Conservation (phyloP, 2,888 invertebrate genomes). For the Coenonympha arcania region DNA sequence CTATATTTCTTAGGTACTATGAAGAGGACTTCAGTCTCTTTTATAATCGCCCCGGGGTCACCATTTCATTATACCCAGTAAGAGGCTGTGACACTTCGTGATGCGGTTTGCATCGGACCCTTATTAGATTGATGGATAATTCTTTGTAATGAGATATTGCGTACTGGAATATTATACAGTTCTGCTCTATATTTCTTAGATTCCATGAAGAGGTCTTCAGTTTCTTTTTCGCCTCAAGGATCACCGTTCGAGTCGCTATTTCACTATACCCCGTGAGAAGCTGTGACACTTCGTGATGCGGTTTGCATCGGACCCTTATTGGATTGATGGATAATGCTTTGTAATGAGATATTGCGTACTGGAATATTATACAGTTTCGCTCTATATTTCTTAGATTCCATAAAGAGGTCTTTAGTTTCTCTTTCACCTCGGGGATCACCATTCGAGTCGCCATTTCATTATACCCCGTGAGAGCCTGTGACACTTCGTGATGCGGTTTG, state of each 20-base stretch:
- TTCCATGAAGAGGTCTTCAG: too few relatives aligned
- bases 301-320: slow-evolving; percentile 49
- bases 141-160: background rate
- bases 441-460: too few relatives aligned
- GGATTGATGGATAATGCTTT: slow-evolving; percentile 65
- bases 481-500: slow-evolving; percentile 53
- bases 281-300: slow-evolving; percentile 60
- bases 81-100: slow-evolving; percentile 58
- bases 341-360: slow-evolving; percentile 40
- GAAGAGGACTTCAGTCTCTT: slow-evolving; percentile 60
- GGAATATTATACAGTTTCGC: slow-evolving; percentile 21
- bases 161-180: background rate
- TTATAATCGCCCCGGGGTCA: too few relatives aligned
- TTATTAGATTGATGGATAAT: slow-evolving; percentile 63
- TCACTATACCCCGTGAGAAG: slow-evolving; percentile 30
- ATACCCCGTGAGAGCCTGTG: slow-evolving; percentile 44
- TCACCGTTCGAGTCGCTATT: slow-evolving; percentile 50
- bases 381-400: slow-evolving; percentile 36
- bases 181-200: slow-evolving; percentile 39
- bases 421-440: too few relatives aligned
- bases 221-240: too few relatives aligned
- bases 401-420: slow-evolving; percentile 57
- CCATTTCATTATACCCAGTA: slow-evolving; percentile 15
- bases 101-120: slow-evolving; percentile 47
- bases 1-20: slow-evolving; percentile 36